These are phyloP conservation scores for Phanerotoma sp. DNA, from an alignment of 2,888 invertebrate species.

Conservation along the genomic window DNA sequence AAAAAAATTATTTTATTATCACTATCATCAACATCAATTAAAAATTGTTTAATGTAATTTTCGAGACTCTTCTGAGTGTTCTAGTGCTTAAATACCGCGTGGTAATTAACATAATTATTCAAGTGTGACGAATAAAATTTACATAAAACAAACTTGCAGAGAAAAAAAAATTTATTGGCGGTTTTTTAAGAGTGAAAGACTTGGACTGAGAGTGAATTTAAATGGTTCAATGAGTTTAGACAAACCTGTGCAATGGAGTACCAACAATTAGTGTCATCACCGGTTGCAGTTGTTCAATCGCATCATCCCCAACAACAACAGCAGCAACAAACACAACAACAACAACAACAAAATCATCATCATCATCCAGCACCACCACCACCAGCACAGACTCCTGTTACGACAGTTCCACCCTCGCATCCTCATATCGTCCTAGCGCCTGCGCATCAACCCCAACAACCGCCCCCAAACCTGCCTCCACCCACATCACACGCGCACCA, in stretches of 20 bases:
- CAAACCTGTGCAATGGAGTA: constrained; percentile 56
- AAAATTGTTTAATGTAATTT: no score
- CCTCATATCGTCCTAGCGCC: constrained; percentile 53
- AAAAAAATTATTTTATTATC: neutral
- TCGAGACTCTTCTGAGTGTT: no score
- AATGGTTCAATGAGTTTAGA: constrained; percentile 37
- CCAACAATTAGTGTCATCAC: constrained; percentile 61
- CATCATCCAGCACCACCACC: constrained; percentile 41
- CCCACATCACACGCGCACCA: constrained; percentile 68
- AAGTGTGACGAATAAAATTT: no score
- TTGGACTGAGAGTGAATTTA: constrained; percentile 20
- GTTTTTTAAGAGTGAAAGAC: neutral
- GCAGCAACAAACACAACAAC: constrained; percentile 50
- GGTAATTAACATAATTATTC: no score
- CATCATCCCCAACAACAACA: constrained; percentile 47
- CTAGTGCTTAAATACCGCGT: no score
- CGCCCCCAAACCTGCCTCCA: constrained; percentile 62
- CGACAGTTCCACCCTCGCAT: constrained; percentile 39
- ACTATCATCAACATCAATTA: no score
- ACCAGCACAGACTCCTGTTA: constrained; percentile 25
- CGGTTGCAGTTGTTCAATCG: constrained; percentile 52
- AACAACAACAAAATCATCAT: constrained; percentile 45
- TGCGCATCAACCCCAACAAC: constrained; percentile 48
- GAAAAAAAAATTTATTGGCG: neutral
- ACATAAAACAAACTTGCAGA: neutral